Base-by-base conservation (phyloP, 2,797 vertebrate genomes). In the Eupleurogrammus muticus region DNA sequence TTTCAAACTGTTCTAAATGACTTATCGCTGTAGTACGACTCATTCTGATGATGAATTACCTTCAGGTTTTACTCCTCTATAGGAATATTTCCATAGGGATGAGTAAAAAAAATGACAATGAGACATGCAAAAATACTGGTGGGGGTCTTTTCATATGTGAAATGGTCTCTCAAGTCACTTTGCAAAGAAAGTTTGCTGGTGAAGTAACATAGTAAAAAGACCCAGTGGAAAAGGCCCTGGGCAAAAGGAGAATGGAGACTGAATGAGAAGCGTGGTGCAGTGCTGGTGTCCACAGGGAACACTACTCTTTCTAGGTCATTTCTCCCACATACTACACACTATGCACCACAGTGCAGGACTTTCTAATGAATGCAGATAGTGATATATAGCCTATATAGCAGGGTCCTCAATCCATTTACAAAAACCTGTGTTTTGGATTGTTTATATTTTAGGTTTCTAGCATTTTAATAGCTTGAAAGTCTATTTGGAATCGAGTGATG, bases 231-330 rank as follows among this genome's bases (percentile, higher is more conserved):
- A 78, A 64, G 3, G 44, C 24, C 36, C 48, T 52, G 32, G 28
- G 68, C 55, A 80, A 32, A 73, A 38, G 60, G 16, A 70, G 48
- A 62, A 70, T 49, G 48, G 42, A 53, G 56, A 44, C 47, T 21
- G 59, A 65, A 7, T 72, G 51, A 78, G 55, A 79, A 44, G 63
- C 32, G 52, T 71, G 64, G 67, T 75, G 84, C 80, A 89, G 79
- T 84, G 62, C 85, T 89, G 70, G 68, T 87, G 83, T 90, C 90
- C 77, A 80, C 73, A 32, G 91, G 83, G 89, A 90, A 38, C 12
- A n/a, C 23, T 50, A 12, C 46, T 74, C 66, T 89, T 89, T 91
- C 87, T 88, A 81, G 91, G 87, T 88, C 84, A 81, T 83, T 87
- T 85, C 52, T 82, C 70, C 44, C 58, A 73, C 71, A 79, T 65